phyloP scores from a whole-genome alignment of 2,797 vertebrate species.

The Avahi laniger region DNA sequence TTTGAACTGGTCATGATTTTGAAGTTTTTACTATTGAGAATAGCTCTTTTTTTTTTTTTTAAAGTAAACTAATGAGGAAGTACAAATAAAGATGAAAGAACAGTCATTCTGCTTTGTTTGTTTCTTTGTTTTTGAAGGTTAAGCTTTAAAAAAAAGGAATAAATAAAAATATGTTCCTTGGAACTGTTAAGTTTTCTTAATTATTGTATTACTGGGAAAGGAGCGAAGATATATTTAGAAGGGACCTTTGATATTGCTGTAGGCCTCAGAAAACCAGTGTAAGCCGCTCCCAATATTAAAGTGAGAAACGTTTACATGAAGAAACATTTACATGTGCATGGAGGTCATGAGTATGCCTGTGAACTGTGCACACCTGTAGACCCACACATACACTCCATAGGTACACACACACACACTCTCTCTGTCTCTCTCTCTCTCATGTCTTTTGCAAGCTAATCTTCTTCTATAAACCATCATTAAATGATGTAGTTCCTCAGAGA shows the following conservation, averaged over 20 bases:
- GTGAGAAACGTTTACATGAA: neutral
- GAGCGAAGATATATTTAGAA: neutral
- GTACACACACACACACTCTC: too few relatives aligned
- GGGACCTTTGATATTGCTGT: neutral
- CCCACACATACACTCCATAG: neutral
- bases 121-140: slow-evolving; percentile 22
- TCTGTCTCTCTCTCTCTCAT: neutral
- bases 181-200: neutral
- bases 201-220: neutral
- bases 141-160: neutral
- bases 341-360: neutral
- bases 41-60: neutral
- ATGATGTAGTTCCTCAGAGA: neutral
- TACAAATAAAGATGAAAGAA: neutral
- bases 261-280: neutral
- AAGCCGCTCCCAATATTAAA: neutral
- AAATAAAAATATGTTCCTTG: neutral
- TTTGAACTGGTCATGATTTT: neutral
- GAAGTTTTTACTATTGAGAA: neutral
- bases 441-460: neutral
- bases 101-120: neutral
- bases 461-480: neutral
- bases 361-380: rapidly evolving
- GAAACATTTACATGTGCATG: neutral
- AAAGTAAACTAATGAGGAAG: neutral